Evolutionary conservation across 1,140 invertebrate species (phyloP).

Genomic region (Tribolium madens): DNA sequence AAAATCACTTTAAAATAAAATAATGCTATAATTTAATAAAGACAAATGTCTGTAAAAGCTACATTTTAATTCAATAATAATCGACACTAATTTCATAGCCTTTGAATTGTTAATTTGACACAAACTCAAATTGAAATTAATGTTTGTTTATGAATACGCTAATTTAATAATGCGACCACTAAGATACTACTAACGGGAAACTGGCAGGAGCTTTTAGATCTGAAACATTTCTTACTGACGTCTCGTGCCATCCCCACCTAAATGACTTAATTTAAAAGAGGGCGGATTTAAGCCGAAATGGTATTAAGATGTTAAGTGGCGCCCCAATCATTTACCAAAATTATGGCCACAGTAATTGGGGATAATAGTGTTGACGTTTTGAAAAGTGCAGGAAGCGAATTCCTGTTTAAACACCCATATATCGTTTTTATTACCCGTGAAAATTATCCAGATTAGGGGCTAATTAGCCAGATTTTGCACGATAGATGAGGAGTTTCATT

Average conservation of each 20-base stretch:
- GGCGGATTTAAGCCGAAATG: slow-evolving; percentile 52
- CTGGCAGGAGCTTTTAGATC: slow-evolving; percentile 50
- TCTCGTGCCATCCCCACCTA: slow-evolving; percentile 48
- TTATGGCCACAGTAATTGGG: slow-evolving; percentile 54
- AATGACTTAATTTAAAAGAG: slow-evolving; percentile 54
- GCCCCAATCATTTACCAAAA: slow-evolving; percentile 46
- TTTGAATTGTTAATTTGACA: slow-evolving; percentile 53
- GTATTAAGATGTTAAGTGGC: slow-evolving; percentile 55
- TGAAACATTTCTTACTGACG: slow-evolving; percentile 50
- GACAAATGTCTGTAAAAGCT: background rate
- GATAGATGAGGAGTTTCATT: background rate
- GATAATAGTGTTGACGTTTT: slow-evolving; percentile 54
- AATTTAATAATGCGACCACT: slow-evolving; percentile 56
- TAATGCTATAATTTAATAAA: background rate
- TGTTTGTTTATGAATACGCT: slow-evolving; percentile 56
- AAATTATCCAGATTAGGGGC: slow-evolving; percentile 8
- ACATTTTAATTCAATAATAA: slow-evolving; percentile 20
- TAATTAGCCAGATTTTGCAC: slow-evolving; percentile 13
- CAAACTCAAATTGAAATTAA: slow-evolving; percentile 56
- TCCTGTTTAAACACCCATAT: slow-evolving; percentile 46
- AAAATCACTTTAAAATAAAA: background rate
- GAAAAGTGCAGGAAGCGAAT: slow-evolving; percentile 45
- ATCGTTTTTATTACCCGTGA: slow-evolving; percentile 45
- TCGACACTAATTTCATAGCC: slow-evolving; percentile 3
- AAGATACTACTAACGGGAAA: slow-evolving; percentile 50